phyloP scores from a whole-genome alignment of 2,888 invertebrate species.

The Ectobius pallidus region DNA sequence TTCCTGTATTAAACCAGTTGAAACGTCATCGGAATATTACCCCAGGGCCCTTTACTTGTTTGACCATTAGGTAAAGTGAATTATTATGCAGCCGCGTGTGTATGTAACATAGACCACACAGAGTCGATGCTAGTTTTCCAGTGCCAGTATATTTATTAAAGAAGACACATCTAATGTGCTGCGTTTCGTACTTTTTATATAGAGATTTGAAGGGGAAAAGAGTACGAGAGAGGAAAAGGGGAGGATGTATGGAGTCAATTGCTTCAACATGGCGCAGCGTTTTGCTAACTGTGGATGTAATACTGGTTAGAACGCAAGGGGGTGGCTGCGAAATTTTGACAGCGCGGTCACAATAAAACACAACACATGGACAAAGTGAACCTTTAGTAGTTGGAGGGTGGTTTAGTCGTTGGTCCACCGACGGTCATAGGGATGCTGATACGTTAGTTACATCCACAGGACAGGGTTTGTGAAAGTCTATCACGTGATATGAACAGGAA shows the following conservation, averaged over 20 bases:
- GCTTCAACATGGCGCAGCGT: slow-evolving; percentile 39
- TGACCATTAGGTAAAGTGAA: slow-evolving; percentile 31
- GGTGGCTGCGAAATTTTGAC: slow-evolving; percentile 36
- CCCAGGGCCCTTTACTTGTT: slow-evolving; percentile 24
- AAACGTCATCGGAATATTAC: slow-evolving; percentile 24
- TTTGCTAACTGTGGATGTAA: slow-evolving; percentile 1
- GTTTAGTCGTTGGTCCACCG: not conserved
- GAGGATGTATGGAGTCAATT: slow-evolving; percentile 39
- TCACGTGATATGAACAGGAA: too few species aligned
- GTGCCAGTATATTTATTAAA: slow-evolving; percentile 20
- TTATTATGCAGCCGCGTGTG: slow-evolving; percentile 11
- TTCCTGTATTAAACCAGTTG: slow-evolving; percentile 18
- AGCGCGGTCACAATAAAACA: slow-evolving; percentile 43
- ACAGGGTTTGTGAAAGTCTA: slow-evolving; percentile 8
- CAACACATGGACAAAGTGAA: slow-evolving; percentile 33
- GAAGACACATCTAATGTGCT: slow-evolving; percentile 23
- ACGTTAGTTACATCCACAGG: slow-evolving; percentile 5
- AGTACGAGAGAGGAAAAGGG: not conserved
- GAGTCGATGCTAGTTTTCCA: not conserved
- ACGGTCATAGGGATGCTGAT: slow-evolving; percentile 11
- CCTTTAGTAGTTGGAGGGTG: slow-evolving; percentile 12
- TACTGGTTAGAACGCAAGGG: slow-evolving; percentile 1
- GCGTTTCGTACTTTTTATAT: slow-evolving; percentile 14
- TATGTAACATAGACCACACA: not conserved
- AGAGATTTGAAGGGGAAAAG: not conserved